Base-by-base conservation (phyloP, 2,888 invertebrate genomes). In the Cabera pusaria region DNA sequence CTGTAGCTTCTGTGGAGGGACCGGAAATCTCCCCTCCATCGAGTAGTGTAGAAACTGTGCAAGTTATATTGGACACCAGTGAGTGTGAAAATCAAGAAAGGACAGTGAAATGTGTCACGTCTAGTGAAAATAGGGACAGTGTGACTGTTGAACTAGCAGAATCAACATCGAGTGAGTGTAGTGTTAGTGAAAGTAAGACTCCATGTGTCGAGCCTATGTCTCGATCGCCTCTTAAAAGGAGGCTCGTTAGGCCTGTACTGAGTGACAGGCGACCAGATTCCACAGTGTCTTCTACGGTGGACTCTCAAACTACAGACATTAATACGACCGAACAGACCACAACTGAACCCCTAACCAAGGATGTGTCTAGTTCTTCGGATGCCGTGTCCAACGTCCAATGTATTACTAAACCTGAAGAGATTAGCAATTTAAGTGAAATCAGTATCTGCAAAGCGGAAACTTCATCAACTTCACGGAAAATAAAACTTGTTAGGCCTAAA, bases 391-490 rank as follows among this genome's bases (percentile, higher is more conserved):
- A 61, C 64, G 59, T 71, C 68, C 70, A 77, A 65, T 75, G 72
- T 79, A 80, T 73, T 72, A 62, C 70, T 57, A 82, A 77, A 60
- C 72, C 74, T 60, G 78, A 83, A 71, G 81, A 82, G 72, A 79
- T 76, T 80, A 83, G 77, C 72, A 79, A 74, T 73, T 58, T 84
- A 75, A 84, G 77, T 73, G 86, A 84, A 73, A 69, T 82, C 64
- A 86, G 77, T 79, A 71, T 86, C 74, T 85, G 86, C 78, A 81
- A 84, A 83, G 85, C 87, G 73, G 88, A 88, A 72, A 81, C 84
- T 35, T 84, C 86, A 37, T 61, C 74, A 49, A 76, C 73, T 77
- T 64, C 72, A 61, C 87, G 81, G 67, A 88, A 80, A 79, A 85
- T 88, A 62, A 88, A 82, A 67, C 78, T 88, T 55, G 72, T 82